Evolutionary conservation across 2,797 vertebrate species (phyloP), one percentile per base, ranked within the genome.

Genomic region (Gallinago nigripennis): DNA sequence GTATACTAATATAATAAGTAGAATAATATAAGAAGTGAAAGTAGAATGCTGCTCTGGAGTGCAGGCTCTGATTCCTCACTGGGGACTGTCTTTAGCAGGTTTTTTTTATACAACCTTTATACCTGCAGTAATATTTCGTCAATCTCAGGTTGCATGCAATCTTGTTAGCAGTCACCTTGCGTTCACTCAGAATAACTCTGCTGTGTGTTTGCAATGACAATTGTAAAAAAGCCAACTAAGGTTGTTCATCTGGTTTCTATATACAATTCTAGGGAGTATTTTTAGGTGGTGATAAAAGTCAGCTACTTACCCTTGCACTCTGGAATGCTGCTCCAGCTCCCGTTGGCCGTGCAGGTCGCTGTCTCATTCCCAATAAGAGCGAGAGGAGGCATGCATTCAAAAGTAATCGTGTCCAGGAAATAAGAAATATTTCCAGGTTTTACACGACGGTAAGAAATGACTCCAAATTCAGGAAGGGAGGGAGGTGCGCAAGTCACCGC

Each of bases 401-500:
- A 99, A 10, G 80, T 95, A 69, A 98, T 98, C 1, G 13, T 75
- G 37, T 97, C 90, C 46, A 94, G 96, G 12, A 98, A 99, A 18
- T 95, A 1, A 3, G 90, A 97, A 27, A 37, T 45, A 4, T 97
- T 97, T 25, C 95, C 98, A 31, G 90, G 83, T 2, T 96, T 30
- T 2, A 77, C 58, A 45, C 63, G 97, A 23, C 96, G 97, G 5
- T 97, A 93, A 28, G 96, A 97, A n/a, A 99, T 96, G 78, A 75
- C 97, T 33, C 98, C 98, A 18, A 98, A 97, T 37, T 71, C 97
- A 2, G 98, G 98, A 33, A 98, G 31, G 0, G 70, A 76, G 25
- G 99, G 99, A 48, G 98, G 96, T 7, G 97, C 96, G 86, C 99
- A 99, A 8, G 94, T 98, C 56, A 99, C 94, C 18, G 98, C 99